phyloP scores from a whole-genome alignment of 1,140 invertebrate genomes.

The Megathymus violae region DNA sequence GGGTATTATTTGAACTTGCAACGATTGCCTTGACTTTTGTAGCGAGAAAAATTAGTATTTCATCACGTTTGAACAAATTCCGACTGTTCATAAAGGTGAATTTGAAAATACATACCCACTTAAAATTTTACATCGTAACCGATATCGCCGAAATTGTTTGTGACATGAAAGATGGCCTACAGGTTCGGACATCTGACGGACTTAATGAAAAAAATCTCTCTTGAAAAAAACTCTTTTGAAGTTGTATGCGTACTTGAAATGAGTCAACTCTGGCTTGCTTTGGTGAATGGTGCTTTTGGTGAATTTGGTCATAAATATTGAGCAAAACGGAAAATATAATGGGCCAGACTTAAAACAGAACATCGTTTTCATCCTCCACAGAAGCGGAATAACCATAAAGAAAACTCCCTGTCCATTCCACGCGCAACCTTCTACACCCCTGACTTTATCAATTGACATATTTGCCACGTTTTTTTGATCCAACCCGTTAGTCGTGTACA shows the following conservation, averaged over 20 bases:
- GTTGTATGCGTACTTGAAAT: no score
- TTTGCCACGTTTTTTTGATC: slow-evolving; percentile 63
- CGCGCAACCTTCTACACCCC: slow-evolving; percentile 37
- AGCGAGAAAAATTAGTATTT: slow-evolving; percentile 2
- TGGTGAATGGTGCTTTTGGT: no score
- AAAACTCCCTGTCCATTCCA: slow-evolving; percentile 33
- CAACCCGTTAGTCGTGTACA: slow-evolving; percentile 62
- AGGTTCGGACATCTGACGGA: no score
- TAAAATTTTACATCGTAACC: no score
- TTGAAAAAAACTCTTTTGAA: no score
- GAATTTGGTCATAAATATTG: not conserved
- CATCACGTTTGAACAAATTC: slow-evolving; percentile 2
- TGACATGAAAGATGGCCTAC: no score
- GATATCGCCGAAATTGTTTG: no score
- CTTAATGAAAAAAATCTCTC: no score
- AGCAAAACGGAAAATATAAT: no score
- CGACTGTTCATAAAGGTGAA: not conserved
- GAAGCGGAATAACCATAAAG: slow-evolving; percentile 16
- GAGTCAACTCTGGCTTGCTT: no score
- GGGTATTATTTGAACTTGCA: slow-evolving; percentile 25
- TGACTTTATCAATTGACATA: slow-evolving; percentile 60
- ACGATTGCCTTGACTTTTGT: slow-evolving; percentile 15
- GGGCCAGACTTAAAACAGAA: slow-evolving; percentile 1
- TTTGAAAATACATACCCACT: no score
- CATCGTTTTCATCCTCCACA: slow-evolving; percentile 8